phyloP scores from a whole-genome alignment of 2,888 invertebrate species.

The Cosmia pyralina region DNA sequence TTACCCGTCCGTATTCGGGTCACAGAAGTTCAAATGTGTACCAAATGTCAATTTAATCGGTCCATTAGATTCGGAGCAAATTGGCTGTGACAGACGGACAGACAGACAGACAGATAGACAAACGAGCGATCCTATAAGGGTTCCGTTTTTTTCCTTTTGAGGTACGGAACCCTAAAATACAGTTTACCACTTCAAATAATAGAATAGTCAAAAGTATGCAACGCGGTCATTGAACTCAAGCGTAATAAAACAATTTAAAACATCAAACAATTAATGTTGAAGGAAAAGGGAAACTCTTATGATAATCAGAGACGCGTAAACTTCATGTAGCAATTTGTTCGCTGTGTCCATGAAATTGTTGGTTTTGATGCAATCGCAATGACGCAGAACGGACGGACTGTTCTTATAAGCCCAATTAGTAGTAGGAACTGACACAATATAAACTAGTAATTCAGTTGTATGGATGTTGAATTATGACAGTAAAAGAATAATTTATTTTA shows the following conservation, averaged over 20 bases:
- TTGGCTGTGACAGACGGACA: no score
- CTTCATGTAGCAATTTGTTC: slow-evolving; percentile 51
- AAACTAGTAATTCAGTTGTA: no score
- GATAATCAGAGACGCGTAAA: slow-evolving; percentile 64
- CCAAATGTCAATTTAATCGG: no score
- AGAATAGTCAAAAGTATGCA: neutral
- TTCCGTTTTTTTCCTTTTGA: no score
- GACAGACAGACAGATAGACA: no score
- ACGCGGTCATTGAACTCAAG: slow-evolving; percentile 11
- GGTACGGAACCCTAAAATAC: no score
- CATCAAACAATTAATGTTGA: slow-evolving; percentile 39
- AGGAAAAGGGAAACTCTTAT: slow-evolving; percentile 60
- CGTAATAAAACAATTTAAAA: slow-evolving; percentile 6
- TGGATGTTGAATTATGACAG: no score
- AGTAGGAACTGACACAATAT: neutral
- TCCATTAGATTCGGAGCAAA: no score
- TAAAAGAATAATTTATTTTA: no score
- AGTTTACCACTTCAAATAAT: neutral
- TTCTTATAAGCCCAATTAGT: neutral
- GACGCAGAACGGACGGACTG: slow-evolving; percentile 12
- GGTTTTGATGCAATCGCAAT: slow-evolving; percentile 37
- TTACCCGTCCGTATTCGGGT: no score
- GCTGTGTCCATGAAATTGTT: slow-evolving; percentile 44
- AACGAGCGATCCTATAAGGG: no score
- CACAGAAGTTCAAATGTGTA: no score